Base-by-base conservation (phyloP, 2,113 vertebrate genomes). In the Corydoras sp. region DNA sequence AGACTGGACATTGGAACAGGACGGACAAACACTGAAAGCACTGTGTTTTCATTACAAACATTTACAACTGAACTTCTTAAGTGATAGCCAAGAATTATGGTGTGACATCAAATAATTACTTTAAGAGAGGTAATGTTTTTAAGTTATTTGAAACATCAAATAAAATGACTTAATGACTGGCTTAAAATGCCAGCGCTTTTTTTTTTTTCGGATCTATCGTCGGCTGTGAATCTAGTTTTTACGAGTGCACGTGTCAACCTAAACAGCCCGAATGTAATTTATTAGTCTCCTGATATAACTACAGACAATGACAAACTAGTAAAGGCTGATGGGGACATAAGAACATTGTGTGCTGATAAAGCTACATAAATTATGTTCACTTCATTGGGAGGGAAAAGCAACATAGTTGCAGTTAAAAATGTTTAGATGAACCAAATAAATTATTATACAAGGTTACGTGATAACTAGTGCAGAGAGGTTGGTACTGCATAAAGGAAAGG, bases 151-250 rank as follows among this genome's bases (percentile, higher is more conserved):
- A 78, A 83, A 84, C 86, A 84, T 79, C 82, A 75, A 85, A 82
- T 86, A 86, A 89, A 88, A 82, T 32, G 60, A 77, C 78, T 85
- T 79, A 76, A 29, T 78, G 80, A 84, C 77, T 85, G 80, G 82
- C 77, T 69, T 76, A 65, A 80, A 76, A 83, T 7, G 76, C 75
- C 80, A 78, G 84, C 81, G 59, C 77, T 77, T 81, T 88, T 85
- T 24, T 85, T 24, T 24, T 24, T 85, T 78, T 80, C 65, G 74
- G 67, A 83, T 71, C 76, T 84, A 81, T 83, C 78, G 79, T 63
- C 72, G 64, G 78, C 72, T 83, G 81, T 87, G 88, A 87, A 87
- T 86, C 81, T 74, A 60, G 32, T 63, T 61, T 80, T 86, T 81
- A 86, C 82, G 83, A 73, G 71, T 24, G 24, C 14, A 85, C 79